Evolutionary conservation across 2,888 invertebrate species (phyloP).

Genomic region (Druceiella hillmani): DNA sequence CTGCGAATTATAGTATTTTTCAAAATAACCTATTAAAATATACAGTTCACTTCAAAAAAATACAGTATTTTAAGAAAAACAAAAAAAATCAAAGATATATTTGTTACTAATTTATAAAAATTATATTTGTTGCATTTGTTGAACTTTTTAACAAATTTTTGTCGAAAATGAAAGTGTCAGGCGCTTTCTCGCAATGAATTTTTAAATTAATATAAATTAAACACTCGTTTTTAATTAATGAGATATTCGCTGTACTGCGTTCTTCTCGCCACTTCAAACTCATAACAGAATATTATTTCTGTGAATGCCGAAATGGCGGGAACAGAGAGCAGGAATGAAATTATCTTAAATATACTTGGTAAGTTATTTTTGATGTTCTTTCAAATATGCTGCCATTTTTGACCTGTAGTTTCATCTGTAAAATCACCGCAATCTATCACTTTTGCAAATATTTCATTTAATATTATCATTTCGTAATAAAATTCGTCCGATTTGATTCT

Average conservation of each 20-base stretch:
- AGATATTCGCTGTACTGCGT: too few species aligned
- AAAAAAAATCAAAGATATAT: background rate
- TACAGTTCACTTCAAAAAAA: slow-evolving; percentile 4
- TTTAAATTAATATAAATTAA: slow-evolving; percentile 2
- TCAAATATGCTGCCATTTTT: slow-evolving; percentile 7
- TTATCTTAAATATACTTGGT: slow-evolving; percentile 7
- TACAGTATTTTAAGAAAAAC: slow-evolving; percentile 4
- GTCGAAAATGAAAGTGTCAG: slow-evolving; percentile 1
- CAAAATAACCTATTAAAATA: background rate
- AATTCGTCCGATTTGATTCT: slow-evolving; percentile 1
- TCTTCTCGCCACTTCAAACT: too few species aligned
- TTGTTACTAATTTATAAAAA: background rate
- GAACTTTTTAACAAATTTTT: slow-evolving; percentile 2
- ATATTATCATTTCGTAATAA: background rate
- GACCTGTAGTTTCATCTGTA: slow-evolving; percentile 3
- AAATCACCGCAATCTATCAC: slow-evolving; percentile 4
- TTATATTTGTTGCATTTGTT: background rate
- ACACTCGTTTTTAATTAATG: slow-evolving; percentile 6
- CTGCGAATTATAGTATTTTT: slow-evolving; percentile 5
- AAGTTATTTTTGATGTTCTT: slow-evolving; percentile 6
- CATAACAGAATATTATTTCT: slow-evolving; percentile 10
- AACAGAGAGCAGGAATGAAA: slow-evolving; percentile 7
- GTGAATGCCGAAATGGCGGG: slow-evolving; percentile 10
- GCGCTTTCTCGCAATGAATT: slow-evolving; percentile 3
- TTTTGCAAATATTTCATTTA: too few species aligned